These are phyloP conservation scores for Spilogale gracilis DNA, from an alignment of 2,113 vertebrate genomes.

Conservation along the genomic window DNA sequence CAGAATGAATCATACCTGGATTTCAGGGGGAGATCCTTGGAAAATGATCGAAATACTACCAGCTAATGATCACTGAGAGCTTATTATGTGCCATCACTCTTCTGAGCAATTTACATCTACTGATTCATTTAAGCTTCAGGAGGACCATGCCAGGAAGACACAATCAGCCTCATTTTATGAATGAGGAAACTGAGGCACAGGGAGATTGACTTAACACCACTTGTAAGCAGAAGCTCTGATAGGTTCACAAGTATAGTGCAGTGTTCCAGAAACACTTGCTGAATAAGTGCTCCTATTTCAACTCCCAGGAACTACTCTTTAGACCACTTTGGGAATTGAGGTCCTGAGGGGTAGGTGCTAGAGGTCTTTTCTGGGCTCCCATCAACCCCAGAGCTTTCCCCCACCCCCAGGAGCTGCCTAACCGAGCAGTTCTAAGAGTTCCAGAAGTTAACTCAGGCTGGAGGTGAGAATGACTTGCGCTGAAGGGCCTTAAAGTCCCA, in stretches of 20 bases:
- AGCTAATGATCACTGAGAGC: not conserved
- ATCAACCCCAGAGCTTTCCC: not conserved
- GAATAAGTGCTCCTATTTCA: not conserved
- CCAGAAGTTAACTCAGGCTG: not conserved
- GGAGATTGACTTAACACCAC: not conserved
- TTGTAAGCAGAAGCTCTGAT: not conserved
- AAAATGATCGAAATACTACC: not conserved
- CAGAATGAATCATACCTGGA: not conserved
- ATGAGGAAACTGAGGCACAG: not conserved
- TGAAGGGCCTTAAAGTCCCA: not conserved
- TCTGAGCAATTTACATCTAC: not conserved
- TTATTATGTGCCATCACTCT: not conserved
- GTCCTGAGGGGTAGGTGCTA: not conserved
- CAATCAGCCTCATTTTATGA: not conserved
- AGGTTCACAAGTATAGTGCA: rapidly evolving
- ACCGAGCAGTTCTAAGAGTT: not conserved
- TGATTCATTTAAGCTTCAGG: not conserved
- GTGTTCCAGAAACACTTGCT: not conserved
- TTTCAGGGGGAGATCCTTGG: constrained; percentile 4
- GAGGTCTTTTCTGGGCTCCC: not conserved
- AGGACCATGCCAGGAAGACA: not conserved
- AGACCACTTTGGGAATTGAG: not conserved
- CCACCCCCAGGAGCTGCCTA: not conserved
- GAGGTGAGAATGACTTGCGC: not conserved
- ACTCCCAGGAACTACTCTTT: not conserved